Base-by-base conservation (phyloP, 1,140 invertebrate species). In the Macrocentrus cingulum region DNA sequence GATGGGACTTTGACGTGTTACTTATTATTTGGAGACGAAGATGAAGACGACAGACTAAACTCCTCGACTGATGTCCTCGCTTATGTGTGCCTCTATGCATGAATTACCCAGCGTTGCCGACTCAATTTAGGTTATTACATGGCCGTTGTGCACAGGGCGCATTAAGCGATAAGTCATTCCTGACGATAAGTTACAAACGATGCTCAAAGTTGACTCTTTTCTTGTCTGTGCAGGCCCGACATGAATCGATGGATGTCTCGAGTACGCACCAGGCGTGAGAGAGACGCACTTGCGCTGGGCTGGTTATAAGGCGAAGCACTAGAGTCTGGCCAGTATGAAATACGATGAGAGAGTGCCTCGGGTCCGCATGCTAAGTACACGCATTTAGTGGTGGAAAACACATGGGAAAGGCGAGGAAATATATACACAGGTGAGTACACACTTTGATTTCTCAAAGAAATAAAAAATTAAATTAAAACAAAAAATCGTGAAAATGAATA, bases 331-430 rank as follows among this genome's bases (percentile, higher is more conserved):
- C 62, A 58, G 64, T 57, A 66, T 75, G 71, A 74, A 75, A 75
- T 75, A 75, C 67, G 71, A 75, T 71, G 70, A 71, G 70, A 75
- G 71, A 75, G 62, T 66, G 70, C 70, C 71, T 73, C 72, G 69
- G 70, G 71, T 73, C 63, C 67, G 61, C 71, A 73, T 75, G 72
- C 67, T 72, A 75, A 75, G 68, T 72, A 71, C 70, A 66, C 63
- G 64, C 67, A 65, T 48, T 65, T 67, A 23, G 34, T 15, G 7
- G 22, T 20, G 49, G 37, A 29, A 51, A 32, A 51, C 34, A 37
- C n/a, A 25, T 13, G 15, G n/a, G 11, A 16, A 16, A 37, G 11
- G 29, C 4, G 44, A 46, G 44, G 11, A 45, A 19, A 29, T 29
- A n/a, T n/a, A n/a, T n/a, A n/a, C n/a, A n/a, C n/a, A n/a, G n/a